A percentile compares a stretch with the other conserved stretches of the same genome.
Conservation (phyloP, 2,113 vertebrate genomes). For the Tragelaphus strepsiceros region DNA sequence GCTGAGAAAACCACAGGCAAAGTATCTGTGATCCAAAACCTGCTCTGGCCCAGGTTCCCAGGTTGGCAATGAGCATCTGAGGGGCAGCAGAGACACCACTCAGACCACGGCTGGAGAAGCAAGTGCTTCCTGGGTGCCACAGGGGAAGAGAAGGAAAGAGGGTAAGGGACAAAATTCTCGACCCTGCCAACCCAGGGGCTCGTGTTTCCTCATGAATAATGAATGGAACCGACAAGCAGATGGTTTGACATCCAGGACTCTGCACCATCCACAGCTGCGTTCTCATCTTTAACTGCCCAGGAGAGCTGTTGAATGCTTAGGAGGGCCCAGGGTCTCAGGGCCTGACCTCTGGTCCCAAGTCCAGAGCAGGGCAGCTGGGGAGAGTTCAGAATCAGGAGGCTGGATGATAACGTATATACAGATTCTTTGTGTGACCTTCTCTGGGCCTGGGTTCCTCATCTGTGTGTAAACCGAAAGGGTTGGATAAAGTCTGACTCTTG, state of each 20-base stretch:
- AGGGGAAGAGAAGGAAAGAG: neutral
- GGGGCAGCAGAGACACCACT: neutral
- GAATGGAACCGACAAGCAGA: conserved; percentile 1
- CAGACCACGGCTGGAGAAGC: neutral
- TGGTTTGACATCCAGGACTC: conserved; percentile 45
- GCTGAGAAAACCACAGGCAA: neutral
- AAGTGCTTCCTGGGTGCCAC: neutral
- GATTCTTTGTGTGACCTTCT: neutral
- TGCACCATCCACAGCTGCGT: neutral
- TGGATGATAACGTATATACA: neutral
- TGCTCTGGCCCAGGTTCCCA: neutral
- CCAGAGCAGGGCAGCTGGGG: neutral
- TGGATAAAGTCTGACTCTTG: neutral
- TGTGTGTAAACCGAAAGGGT: neutral
- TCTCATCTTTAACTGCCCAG: neutral
- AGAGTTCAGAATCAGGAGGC: neutral
- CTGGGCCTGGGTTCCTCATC: neutral
- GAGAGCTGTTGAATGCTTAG: neutral
- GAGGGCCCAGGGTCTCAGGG: neutral
- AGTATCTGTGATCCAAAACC: neutral
- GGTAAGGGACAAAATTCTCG: conserved; percentile 59
- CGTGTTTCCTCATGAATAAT: conserved; percentile 66
- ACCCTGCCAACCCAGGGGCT: conserved; percentile 44
- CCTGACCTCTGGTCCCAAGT: neutral
- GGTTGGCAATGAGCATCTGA: neutral